Evolutionary conservation across 2,888 invertebrate genomes (phyloP).

Genomic region (Marronus borbonicus): DNA sequence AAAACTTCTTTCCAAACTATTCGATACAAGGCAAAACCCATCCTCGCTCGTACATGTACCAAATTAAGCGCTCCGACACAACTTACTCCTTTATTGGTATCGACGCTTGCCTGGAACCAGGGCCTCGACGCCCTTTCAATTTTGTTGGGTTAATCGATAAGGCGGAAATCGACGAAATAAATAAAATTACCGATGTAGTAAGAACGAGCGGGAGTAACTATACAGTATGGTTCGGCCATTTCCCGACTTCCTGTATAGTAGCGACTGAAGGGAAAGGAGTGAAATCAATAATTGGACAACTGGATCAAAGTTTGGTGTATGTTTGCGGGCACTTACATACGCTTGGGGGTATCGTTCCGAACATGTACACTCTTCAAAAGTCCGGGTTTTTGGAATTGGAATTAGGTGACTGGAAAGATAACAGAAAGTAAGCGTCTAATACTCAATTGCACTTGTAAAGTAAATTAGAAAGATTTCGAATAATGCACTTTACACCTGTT

Average conservation of each 20-base stretch:
- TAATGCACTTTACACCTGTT: too few species aligned
- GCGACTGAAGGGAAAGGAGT: conserved; percentile 70
- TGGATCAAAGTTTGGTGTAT: conserved; percentile 80
- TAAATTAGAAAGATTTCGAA: too few species aligned
- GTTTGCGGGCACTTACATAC: conserved; percentile 93
- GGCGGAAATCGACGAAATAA: conserved; percentile 74
- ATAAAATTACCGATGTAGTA: conserved; percentile 74
- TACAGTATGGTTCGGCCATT: conserved; percentile 90
- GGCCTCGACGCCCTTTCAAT: conserved; percentile 90
- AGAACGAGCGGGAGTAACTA: conserved; percentile 72
- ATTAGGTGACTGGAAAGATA: conserved; percentile 94
- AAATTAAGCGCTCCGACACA: conserved; percentile 74
- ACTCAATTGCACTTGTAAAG: not conserved
- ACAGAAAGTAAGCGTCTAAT: conserved; percentile 76
- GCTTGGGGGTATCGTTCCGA: conserved; percentile 82
- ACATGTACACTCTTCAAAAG: conserved; percentile 90
- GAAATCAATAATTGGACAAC: conserved; percentile 75
- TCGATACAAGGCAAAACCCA: conserved; percentile 83
- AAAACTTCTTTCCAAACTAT: conserved; percentile 85
- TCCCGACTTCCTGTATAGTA: conserved; percentile 90
- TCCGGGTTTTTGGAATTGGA: conserved; percentile 90
- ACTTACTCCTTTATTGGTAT: conserved; percentile 87
- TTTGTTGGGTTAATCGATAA: conserved; percentile 84
- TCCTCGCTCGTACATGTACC: conserved; percentile 83
- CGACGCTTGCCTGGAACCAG: conserved; percentile 91